These are phyloP conservation scores for Seladonia tumulorum DNA, from an alignment of 2,888 invertebrate genomes.

Conservation along the genomic window DNA sequence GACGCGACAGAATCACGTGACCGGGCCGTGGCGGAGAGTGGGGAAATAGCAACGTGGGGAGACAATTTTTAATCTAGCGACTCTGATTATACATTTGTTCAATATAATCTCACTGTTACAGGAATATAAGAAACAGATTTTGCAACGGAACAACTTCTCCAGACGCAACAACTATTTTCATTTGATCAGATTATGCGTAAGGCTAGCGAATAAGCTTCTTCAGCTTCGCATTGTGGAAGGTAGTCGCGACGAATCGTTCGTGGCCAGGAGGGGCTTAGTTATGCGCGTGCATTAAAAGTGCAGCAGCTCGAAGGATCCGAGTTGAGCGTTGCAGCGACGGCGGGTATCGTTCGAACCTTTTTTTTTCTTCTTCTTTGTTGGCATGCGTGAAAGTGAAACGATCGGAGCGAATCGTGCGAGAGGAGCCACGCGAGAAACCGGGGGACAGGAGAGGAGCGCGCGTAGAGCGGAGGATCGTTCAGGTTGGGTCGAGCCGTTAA, in stretches of 20 bases:
- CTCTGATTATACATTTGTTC: no score
- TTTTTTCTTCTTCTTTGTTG: neutral
- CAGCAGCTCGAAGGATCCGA: constrained; percentile 2
- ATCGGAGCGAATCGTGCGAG: constrained; percentile 43
- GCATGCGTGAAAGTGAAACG: constrained; percentile 60
- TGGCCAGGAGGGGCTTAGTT: neutral
- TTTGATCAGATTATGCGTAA: neutral
- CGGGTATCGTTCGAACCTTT: neutral
- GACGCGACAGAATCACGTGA: no score
- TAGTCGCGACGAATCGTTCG: neutral
- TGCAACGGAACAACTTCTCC: no score
- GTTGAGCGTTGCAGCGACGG: neutral
- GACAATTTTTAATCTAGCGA: no score
- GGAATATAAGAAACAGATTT: no score
- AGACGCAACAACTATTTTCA: no score
- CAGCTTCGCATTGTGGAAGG: neutral
- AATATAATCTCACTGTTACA: no score
- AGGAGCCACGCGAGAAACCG: constrained; percentile 30
- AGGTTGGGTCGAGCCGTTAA: constrained; percentile 60
- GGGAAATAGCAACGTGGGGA: no score
- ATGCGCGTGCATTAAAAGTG: neutral
- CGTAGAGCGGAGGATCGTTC: constrained; percentile 54
- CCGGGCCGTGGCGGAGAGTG: no score
- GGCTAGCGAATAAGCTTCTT: neutral
- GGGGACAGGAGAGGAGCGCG: constrained; percentile 34